Conservation (phyloP, 2,888 invertebrate species). For the Tortrix viridana region DNA sequence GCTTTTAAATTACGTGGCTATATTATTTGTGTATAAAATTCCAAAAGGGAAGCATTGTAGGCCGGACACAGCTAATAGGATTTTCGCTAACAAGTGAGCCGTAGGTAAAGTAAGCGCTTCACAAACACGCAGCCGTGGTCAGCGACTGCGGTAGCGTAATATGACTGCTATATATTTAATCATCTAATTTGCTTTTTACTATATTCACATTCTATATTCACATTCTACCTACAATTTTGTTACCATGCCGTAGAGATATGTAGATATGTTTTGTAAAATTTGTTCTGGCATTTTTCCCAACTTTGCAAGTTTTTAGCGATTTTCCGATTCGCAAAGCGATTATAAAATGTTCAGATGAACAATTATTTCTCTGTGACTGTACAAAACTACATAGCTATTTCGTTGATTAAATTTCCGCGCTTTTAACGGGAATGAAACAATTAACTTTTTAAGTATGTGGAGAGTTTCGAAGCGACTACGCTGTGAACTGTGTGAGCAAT, state of each 20-base stretch:
- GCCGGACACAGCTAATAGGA: slow-evolving; percentile 36
- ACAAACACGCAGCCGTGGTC: slow-evolving; percentile 32
- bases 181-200: neutral
- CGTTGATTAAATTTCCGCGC: slow-evolving; percentile 28
- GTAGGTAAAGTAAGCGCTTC: slow-evolving; percentile 26
- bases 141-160: slow-evolving; percentile 26
- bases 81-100: slow-evolving; percentile 33
- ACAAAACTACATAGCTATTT: slow-evolving; percentile 23
- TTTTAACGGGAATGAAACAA: slow-evolving; percentile 38
- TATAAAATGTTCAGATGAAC: slow-evolving; percentile 5
- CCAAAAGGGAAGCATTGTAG: slow-evolving; percentile 31
- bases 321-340: slow-evolving; percentile 5
- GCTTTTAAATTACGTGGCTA: slow-evolving; percentile 22
- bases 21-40: slow-evolving; percentile 22
- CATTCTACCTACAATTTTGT: slow-evolving; percentile 1
- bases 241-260: neutral
- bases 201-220: neutral
- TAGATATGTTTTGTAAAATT: slow-evolving; percentile 4
- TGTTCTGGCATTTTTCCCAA: slow-evolving; percentile 17
- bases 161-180: slow-evolving; percentile 26
- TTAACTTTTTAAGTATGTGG: slow-evolving; percentile 38
- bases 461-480: slow-evolving; percentile 32
- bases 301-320: slow-evolving; percentile 1
- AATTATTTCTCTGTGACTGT: slow-evolving; percentile 3
- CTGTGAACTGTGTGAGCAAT: slow-evolving; percentile 34